These are phyloP conservation scores for Nothura maculosa DNA, from an alignment of 2,797 vertebrate genomes.

Conservation along the genomic window DNA sequence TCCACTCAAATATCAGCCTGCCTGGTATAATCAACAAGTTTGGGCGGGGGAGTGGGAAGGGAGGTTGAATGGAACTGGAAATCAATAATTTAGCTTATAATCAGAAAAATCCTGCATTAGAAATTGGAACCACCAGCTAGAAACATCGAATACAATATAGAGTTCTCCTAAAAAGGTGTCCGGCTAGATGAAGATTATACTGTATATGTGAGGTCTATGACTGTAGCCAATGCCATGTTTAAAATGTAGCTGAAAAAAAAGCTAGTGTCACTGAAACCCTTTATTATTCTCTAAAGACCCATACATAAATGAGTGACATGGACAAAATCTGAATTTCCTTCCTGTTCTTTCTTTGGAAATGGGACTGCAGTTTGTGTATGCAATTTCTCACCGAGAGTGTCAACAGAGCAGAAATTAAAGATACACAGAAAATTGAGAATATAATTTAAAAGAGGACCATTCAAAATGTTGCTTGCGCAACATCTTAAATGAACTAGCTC, in stretches of 20 bases:
- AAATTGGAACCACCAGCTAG: slow-evolving; percentile 73
- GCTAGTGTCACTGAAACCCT: slow-evolving; percentile 46
- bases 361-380: neutral
- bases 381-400: neutral
- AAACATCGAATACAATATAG: slow-evolving; percentile 37
- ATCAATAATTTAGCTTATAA: slow-evolving; percentile 65
- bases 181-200: neutral
- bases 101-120: slow-evolving; percentile 77
- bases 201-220: neutral
- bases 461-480: neutral
- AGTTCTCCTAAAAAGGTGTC: neutral
- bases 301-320: slow-evolving; percentile 67
- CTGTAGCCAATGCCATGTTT: neutral
- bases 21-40: slow-evolving; percentile 45
- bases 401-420: neutral
- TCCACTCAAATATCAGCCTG: slow-evolving; percentile 53
- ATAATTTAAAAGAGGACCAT: neutral
- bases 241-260: neutral
- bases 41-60: neutral
- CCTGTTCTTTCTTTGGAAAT: slow-evolving; percentile 16
- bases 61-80: neutral
- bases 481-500: neutral
- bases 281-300: slow-evolving; percentile 65
- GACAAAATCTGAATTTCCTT: slow-evolving; percentile 45
- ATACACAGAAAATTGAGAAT: neutral